Conservation (phyloP, 2,888 invertebrate species). For the Fragum whitleyi region DNA sequence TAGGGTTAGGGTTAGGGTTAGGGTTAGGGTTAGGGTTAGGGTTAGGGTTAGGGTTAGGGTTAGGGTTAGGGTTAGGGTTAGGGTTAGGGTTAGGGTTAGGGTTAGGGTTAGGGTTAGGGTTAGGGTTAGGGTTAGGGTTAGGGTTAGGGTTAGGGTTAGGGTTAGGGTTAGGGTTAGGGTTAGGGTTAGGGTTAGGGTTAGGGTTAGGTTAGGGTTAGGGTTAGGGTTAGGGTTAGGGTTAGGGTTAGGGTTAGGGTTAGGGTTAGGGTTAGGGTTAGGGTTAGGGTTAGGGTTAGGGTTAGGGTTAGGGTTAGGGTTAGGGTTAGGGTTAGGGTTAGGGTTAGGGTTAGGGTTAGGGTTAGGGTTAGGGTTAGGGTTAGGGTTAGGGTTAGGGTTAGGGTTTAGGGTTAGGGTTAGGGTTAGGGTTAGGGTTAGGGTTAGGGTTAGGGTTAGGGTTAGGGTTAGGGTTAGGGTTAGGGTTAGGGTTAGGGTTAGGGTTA, state of each 20-base stretch:
- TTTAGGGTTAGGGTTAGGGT: slow-evolving; percentile 50
- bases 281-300: slow-evolving; percentile 62
- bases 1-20: slow-evolving; percentile 48
- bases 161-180: slow-evolving; percentile 68
- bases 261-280: slow-evolving; percentile 54
- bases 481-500: slow-evolving; percentile 70
- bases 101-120: slow-evolving; percentile 59
- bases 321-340: slow-evolving; percentile 60
- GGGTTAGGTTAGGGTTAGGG: too few relatives aligned
- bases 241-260: slow-evolving; percentile 69
- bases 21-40: slow-evolving; percentile 68
- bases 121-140: slow-evolving; percentile 59
- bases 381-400: slow-evolving; percentile 66
- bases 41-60: slow-evolving; percentile 64
- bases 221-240: slow-evolving; percentile 68
- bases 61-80: slow-evolving; percentile 58
- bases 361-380: slow-evolving; percentile 60
- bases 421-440: slow-evolving; percentile 51
- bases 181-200: slow-evolving; percentile 66
- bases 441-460: slow-evolving; percentile 50
- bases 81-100: slow-evolving; percentile 53
- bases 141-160: slow-evolving; percentile 59
- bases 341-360: slow-evolving; percentile 59
- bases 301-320: slow-evolving; percentile 47
- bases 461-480: slow-evolving; percentile 61